Evolutionary conservation across 2,888 invertebrate genomes (phyloP), one percentile per base, ranked within the genome.

Genomic region (Anaspis maculata): DNA sequence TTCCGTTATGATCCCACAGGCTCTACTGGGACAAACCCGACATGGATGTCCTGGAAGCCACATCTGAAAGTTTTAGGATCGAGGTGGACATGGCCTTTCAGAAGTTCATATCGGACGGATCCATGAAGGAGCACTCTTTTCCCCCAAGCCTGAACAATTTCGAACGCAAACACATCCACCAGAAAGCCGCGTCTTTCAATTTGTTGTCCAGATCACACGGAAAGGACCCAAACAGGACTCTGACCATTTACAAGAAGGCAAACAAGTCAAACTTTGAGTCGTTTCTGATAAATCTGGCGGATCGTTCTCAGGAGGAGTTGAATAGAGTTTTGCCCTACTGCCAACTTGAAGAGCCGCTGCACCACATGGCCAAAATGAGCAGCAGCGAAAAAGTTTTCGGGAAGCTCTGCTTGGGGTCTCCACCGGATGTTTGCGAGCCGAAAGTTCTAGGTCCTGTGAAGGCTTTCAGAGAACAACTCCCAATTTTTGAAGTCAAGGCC

Each of bases 121-220:
- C 49, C 14, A 23, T 39, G 19, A 46, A 33, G 7, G 54, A 57
- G 38, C 51, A 51, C 32, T 49, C 54, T 19, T 61, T 61, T 73
- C 83, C 86, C 3, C 75, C 82, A 2, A 83, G 82, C 25, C 68
- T 88, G 38, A 82, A 79, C 7, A 79, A 83, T 6, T 75, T 77
- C 44, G 85, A 90, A 62, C 71, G 90, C 45, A 84, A 83, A 7
- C 88, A 83, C 56, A 76, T 90, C 39, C 89, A 89, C 59, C 71
- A 77, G 43, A 71, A 79, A 15, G 81, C 81, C 24, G 71, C 70
- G 27, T 70, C 74, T 42, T 63, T 80, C 43, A 84, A 85, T 3
- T 64, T 89, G 15, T 79, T 81, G 54, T 85, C 87, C 2, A 85
- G 83, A 66, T 89, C 87, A 51, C 73, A 79, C 67, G 89, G 89